A percentile compares a stretch with the other conserved stretches of the same genome.
These are phyloP conservation scores for Marmota monax DNA, from an alignment of 2,113 vertebrate species.

Conservation along the genomic window DNA sequence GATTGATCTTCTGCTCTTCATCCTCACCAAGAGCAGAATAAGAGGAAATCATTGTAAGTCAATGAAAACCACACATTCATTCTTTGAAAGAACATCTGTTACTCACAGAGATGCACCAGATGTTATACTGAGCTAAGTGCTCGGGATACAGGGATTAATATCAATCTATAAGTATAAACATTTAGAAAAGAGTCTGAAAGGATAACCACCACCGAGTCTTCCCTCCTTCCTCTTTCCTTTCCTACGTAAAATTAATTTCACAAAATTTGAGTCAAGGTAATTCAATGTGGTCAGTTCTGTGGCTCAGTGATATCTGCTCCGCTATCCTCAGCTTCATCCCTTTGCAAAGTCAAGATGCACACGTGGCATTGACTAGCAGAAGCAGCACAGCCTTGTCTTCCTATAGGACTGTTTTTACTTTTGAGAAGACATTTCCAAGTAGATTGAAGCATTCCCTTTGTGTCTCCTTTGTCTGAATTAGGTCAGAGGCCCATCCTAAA, in stretches of 20 bases:
- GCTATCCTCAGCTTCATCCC: not conserved
- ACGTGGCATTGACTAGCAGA: not conserved
- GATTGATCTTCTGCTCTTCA: slow-evolving; percentile 41
- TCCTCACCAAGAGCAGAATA: slow-evolving; percentile 20
- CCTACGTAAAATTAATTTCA: not conserved
- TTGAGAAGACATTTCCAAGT: not conserved
- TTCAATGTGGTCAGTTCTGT: not conserved
- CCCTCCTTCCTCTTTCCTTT: too few species aligned
- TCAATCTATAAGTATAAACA: not conserved
- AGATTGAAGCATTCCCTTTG: not conserved
- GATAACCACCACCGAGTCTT: not conserved
- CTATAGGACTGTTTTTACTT: not conserved
- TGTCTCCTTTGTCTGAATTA: not conserved
- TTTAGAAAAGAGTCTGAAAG: not conserved
- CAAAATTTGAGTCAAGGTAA: not conserved
- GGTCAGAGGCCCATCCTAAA: not conserved
- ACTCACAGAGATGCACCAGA: not conserved
- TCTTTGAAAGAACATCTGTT: not conserved
- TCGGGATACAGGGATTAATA: not conserved
- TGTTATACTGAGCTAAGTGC: not conserved
- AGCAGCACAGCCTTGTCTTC: not conserved
- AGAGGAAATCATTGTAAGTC: slow-evolving; percentile 26
- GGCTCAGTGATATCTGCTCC: not conserved
- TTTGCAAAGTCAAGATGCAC: not conserved
- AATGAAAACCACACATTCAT: not conserved